phyloP scores from a whole-genome alignment of 2,113 vertebrate species.

The Oncorhynchus kisutch region DNA sequence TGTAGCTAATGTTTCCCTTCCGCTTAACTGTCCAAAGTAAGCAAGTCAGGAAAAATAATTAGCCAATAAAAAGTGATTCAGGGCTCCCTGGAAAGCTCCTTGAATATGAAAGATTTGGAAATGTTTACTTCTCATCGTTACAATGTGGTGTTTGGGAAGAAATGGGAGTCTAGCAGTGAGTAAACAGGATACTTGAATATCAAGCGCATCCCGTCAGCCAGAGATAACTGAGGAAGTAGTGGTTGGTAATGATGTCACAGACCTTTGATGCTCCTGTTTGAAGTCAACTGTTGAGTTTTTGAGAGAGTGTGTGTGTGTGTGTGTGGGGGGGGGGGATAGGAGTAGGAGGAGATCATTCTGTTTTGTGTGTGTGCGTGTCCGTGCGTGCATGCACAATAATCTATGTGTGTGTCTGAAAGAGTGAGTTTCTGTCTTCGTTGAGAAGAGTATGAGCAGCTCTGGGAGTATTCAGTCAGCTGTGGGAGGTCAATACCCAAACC shows the following conservation, averaged over 20 bases:
- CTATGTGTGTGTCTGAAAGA: slow-evolving; percentile 3
- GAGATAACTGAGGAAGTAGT: not conserved
- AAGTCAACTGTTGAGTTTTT: slow-evolving; percentile 25
- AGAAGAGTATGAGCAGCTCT: not conserved
- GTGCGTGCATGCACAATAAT: not conserved
- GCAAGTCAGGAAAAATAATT: too few species aligned
- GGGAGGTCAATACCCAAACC: not conserved
- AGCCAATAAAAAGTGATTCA: too few species aligned
- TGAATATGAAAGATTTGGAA: too few species aligned
- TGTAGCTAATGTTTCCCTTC: too few species aligned
- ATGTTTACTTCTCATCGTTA: not conserved
- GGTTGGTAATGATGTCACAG: not conserved
- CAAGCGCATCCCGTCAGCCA: slow-evolving; percentile 4
- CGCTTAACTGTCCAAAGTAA: too few species aligned
- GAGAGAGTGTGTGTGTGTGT: not conserved
- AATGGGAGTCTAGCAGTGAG: not conserved
- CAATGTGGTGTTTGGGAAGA: not conserved
- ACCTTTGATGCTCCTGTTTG: slow-evolving; percentile 39
- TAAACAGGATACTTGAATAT: not conserved
- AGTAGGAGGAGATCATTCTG: too few species aligned
- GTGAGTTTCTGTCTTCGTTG: too few species aligned
- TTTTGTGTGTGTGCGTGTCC: too few species aligned
- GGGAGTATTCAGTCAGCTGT: not conserved
- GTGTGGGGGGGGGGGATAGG: too few species aligned
- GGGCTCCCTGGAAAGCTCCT: too few species aligned